Conservation (phyloP, 1,140 invertebrate genomes). For the Megathymus violae region DNA sequence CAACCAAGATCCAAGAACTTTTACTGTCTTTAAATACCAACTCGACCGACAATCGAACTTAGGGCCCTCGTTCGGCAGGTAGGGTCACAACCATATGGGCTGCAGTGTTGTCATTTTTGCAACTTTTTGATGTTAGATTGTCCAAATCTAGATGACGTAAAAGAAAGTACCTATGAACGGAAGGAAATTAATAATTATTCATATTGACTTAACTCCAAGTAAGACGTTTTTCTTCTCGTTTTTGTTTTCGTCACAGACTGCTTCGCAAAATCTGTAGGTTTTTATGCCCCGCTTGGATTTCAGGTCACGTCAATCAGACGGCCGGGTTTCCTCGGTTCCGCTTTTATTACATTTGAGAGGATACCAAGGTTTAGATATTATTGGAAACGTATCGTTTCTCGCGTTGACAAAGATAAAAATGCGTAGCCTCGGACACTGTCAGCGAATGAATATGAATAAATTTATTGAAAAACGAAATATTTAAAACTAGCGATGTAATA, state of each 20-base stretch:
- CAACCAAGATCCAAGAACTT: no score
- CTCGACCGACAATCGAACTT: no score
- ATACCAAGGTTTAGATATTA: constrained; percentile 1
- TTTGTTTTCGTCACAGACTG: background rate
- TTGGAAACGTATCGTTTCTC: constrained; percentile 9
- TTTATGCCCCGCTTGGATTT: constrained; percentile 8
- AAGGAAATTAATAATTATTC: no score
- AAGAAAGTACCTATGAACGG: no score
- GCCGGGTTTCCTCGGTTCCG: constrained; percentile 1
- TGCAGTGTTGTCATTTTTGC: no score
- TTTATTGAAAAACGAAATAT: constrained; percentile 4
- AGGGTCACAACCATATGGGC: no score
- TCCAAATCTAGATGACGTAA: no score
- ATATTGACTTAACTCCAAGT: no score
- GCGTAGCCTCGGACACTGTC: background rate
- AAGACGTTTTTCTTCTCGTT: background rate
- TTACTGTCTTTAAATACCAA: no score
- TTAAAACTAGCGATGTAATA: background rate
- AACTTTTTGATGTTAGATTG: no score
- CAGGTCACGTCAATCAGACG: constrained; percentile 3
- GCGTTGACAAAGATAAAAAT: background rate
- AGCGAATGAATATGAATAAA: background rate
- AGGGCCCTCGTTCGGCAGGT: no score
- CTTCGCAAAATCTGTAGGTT: constrained; percentile 5
- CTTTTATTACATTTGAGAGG: constrained; percentile 6